Percentiles rank a stretch among this genome's conserved stretches.
Evolutionary conservation across 2,113 vertebrate species (phyloP).

Genomic region (Rousettus leschenaultii): DNA sequence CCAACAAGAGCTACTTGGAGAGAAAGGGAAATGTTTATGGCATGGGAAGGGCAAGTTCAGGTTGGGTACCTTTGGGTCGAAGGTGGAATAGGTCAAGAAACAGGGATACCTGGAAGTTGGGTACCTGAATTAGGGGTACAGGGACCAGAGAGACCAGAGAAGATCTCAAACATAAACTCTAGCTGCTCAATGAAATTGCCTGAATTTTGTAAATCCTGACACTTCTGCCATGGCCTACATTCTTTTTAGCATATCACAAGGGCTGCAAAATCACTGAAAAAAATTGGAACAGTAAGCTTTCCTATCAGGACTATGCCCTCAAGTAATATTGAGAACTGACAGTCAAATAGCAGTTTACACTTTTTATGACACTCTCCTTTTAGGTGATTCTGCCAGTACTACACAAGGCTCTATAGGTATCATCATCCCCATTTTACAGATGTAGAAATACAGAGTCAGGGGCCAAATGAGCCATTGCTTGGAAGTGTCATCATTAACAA

Average conservation of each 20-base stretch:
- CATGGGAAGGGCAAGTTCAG: neutral
- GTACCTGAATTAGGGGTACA: neutral
- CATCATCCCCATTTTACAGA: neutral
- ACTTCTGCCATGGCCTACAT: neutral
- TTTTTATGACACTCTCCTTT: neutral
- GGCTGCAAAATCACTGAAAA: neutral
- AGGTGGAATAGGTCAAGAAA: neutral
- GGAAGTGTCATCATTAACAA: neutral
- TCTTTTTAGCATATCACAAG: neutral
- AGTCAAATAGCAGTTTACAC: neutral
- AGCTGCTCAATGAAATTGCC: neutral
- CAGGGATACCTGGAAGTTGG: neutral
- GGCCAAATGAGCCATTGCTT: neutral
- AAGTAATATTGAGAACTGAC: neutral
- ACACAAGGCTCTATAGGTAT: rapidly evolving
- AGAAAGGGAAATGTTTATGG: neutral
- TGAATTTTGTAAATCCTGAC: neutral
- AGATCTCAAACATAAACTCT: neutral
- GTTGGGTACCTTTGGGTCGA: neutral
- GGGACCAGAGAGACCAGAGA: neutral
- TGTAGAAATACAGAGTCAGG: neutral
- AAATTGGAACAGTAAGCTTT: neutral
- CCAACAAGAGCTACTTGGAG: neutral
- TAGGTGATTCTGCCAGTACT: neutral
- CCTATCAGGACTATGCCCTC: neutral